These are phyloP conservation scores for Julus scanicus DNA, from an alignment of 2,888 invertebrate genomes.

Conservation along the genomic window DNA sequence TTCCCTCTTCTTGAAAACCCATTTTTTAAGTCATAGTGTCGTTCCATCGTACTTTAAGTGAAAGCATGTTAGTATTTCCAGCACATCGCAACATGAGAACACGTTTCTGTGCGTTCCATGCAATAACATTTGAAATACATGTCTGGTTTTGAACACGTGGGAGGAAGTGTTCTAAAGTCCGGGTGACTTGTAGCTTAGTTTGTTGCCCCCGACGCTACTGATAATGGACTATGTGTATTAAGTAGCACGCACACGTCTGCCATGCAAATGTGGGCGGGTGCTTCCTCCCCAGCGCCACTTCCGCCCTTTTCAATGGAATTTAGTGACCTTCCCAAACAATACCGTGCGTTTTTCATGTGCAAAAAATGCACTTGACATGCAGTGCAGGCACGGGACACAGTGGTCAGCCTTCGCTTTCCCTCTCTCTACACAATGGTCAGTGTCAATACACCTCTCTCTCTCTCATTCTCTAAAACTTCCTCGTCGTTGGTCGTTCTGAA, in stretches of 20 bases:
- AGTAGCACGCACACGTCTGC: constrained; percentile 4
- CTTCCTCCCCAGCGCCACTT: constrained; percentile 33
- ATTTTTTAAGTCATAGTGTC: too few species aligned
- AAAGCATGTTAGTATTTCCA: too few species aligned
- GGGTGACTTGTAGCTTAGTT: not conserved
- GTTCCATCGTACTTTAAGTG: too few species aligned
- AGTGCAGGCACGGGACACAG: not conserved
- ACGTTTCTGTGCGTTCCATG: too few species aligned
- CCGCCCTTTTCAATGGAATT: constrained; percentile 33
- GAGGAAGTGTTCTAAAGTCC: too few species aligned
- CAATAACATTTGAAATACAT: too few species aligned
- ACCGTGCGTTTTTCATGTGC: constrained; percentile 7
- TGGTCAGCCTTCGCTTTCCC: constrained; percentile 11
- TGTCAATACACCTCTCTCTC: not conserved
- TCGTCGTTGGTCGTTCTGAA: constrained; percentile 21
- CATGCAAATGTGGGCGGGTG: constrained; percentile 19
- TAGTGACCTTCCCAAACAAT: constrained; percentile 19
- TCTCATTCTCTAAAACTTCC: too few species aligned
- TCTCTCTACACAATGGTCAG: constrained; percentile 7
- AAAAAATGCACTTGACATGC: constrained; percentile 15
- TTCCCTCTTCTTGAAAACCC: too few species aligned
- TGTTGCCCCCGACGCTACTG: constrained; percentile 12
- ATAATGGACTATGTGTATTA: constrained; percentile 25
- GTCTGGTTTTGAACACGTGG: too few species aligned
- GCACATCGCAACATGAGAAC: too few species aligned